Percentiles rank a stretch among this genome's conserved stretches.
Evolutionary conservation across 1,140 invertebrate species (phyloP).

Genomic region (Bombus haemorrhoidalis): DNA sequence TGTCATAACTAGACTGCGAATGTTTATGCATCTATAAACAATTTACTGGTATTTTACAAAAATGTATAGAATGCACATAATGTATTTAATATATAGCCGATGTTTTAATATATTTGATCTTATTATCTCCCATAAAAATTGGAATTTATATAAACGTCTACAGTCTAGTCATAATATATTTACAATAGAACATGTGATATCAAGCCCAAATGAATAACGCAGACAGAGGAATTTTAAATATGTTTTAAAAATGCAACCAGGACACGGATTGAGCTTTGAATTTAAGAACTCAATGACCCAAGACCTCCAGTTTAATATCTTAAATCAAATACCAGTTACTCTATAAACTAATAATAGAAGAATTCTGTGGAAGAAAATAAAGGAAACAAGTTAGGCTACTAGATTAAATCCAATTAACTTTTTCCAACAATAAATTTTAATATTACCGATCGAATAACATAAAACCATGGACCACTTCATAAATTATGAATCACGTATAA

Average conservation of each 20-base stretch:
- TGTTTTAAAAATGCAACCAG: not conserved
- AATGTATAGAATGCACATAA: too few species aligned
- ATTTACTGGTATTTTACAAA: too few species aligned
- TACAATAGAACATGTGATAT: not conserved
- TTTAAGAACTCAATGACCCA: not conserved
- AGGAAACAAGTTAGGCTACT: not conserved
- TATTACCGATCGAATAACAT: not conserved
- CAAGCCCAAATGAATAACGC: not conserved
- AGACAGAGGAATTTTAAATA: not conserved
- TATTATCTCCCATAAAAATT: not conserved
- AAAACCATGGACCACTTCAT: too few species aligned
- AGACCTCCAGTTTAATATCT: not conserved
- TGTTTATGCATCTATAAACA: too few species aligned
- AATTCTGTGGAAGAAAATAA: not conserved
- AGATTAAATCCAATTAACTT: not conserved
- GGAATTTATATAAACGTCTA: not conserved
- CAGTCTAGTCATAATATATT: too few species aligned
- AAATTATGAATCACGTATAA: too few species aligned
- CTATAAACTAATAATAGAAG: not conserved
- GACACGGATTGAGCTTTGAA: too few species aligned
- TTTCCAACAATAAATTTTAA: not conserved
- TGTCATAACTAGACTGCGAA: too few species aligned
- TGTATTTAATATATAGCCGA: too few species aligned
- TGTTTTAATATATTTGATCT: not conserved
- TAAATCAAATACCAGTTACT: not conserved